These are phyloP conservation scores for Xenentodon cancila DNA, from an alignment of 2,797 vertebrate genomes.

Conservation along the genomic window DNA sequence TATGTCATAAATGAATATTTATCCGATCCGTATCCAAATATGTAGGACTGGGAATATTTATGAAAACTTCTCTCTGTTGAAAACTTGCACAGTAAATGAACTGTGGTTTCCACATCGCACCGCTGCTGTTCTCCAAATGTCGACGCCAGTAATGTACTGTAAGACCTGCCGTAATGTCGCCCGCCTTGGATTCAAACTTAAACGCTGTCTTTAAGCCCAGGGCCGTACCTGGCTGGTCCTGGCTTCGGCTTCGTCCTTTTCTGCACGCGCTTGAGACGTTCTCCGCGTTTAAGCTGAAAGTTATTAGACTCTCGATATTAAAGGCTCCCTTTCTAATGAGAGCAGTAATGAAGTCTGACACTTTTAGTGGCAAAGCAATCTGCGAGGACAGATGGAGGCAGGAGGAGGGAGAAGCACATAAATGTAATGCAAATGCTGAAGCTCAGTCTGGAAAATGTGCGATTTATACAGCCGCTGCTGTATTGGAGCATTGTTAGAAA, in stretches of 20 bases:
- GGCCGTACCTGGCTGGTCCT: slow-evolving; percentile 8
- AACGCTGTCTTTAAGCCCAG: slow-evolving; percentile 16
- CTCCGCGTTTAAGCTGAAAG: slow-evolving; percentile 69
- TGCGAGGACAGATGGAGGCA: slow-evolving; percentile 33
- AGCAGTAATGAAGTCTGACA: slow-evolving; percentile 75
- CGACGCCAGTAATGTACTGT: background rate
- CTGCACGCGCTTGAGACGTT: slow-evolving; percentile 33
- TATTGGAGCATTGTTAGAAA: slow-evolving; percentile 53
- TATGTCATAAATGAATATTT: slow-evolving; percentile 44
- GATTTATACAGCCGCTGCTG: slow-evolving; percentile 51
- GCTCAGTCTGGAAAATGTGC: slow-evolving; percentile 18
- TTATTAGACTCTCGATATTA: slow-evolving; percentile 71
- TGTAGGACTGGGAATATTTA: slow-evolving; percentile 37
- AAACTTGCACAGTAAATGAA: slow-evolving; percentile 44
- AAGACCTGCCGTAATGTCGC: background rate
- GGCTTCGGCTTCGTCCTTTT: slow-evolving; percentile 17
- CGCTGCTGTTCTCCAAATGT: slow-evolving; percentile 38
- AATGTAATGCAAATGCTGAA: slow-evolving; percentile 49
- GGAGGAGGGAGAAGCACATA: slow-evolving; percentile 35
- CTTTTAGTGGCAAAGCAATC: slow-evolving; percentile 73
- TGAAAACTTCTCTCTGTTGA: slow-evolving; percentile 35
- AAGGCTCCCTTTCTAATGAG: slow-evolving; percentile 74
- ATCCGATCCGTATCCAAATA: slow-evolving; percentile 39
- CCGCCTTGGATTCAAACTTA: slow-evolving; percentile 28
- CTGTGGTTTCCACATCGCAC: slow-evolving; percentile 20